Evolutionary conservation across 1,140 invertebrate species (phyloP).

Genomic region (Bathynomus jamesi): DNA sequence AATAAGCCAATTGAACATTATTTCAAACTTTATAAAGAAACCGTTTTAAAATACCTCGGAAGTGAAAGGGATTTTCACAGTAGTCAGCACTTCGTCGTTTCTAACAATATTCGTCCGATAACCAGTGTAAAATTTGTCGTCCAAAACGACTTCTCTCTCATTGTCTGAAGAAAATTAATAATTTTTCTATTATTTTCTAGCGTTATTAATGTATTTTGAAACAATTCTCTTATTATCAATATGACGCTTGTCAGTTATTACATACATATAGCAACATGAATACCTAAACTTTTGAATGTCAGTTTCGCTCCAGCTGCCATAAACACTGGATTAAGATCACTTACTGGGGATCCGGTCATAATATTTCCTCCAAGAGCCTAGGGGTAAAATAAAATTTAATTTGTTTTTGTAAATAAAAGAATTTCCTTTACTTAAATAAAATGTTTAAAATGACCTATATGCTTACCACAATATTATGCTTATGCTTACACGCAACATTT

Average conservation of each 20-base stretch:
- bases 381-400: no score
- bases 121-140: constrained; percentile 70
- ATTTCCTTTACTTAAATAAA: no score
- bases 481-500: constrained; percentile 66
- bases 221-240: not conserved
- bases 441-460: no score
- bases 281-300: not conserved
- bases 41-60: constrained; percentile 42
- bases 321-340: constrained; percentile 87
- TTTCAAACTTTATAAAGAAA: not conserved
- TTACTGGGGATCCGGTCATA: constrained; percentile 90
- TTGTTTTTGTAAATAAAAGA: no score
- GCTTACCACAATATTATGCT: no score
- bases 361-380: constrained; percentile 81
- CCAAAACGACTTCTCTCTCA: constrained; percentile 58
- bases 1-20: not conserved
- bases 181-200: not conserved
- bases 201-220: not conserved
- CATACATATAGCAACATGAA: no score
- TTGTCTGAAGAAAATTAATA: constrained; percentile 41
- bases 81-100: constrained; percentile 68
- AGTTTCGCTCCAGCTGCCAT: constrained; percentile 61
- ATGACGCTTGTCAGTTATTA: no score
- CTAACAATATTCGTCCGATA: constrained; percentile 72
- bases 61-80: constrained; percentile 61